Evolutionary conservation across 2,113 vertebrate species (phyloP).

Genomic region (Trogon surrucura): DNA sequence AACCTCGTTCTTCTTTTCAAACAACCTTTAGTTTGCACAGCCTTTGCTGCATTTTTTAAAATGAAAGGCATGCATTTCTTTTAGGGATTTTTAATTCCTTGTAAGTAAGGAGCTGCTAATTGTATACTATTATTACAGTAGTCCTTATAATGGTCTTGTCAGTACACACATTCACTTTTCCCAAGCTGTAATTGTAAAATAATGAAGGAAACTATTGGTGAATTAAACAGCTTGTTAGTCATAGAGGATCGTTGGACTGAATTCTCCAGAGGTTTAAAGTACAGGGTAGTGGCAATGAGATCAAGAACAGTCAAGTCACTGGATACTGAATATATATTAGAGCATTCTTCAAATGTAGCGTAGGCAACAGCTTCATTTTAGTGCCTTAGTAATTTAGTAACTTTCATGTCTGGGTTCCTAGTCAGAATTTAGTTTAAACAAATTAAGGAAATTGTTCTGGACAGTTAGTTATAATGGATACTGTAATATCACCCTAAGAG

Average conservation of each 20-base stretch:
- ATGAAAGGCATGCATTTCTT: not conserved
- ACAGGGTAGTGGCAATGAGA: constrained; percentile 43
- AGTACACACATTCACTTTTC: constrained; percentile 32
- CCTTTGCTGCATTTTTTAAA: not conserved
- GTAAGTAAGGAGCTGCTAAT: not conserved
- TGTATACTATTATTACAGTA: not conserved
- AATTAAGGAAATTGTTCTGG: constrained; percentile 40
- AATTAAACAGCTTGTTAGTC: constrained; percentile 75
- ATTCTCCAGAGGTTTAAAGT: constrained; percentile 55
- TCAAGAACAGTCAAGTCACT: constrained; percentile 52
- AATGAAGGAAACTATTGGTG: constrained; percentile 59
- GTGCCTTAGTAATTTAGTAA: constrained; percentile 34
- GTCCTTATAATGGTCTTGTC: constrained; percentile 36
- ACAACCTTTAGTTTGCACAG: not conserved
- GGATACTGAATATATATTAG: constrained; percentile 60
- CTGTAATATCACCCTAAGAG: not conserved
- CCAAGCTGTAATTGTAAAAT: constrained; percentile 47
- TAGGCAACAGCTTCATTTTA: constrained; percentile 51
- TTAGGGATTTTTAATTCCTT: constrained; percentile 19
- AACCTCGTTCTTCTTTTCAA: not conserved
- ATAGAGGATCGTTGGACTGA: constrained; percentile 36
- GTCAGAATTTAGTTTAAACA: constrained; percentile 29
- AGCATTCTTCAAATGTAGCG: constrained; percentile 10
- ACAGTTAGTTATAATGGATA: not conserved
- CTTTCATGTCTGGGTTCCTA: constrained; percentile 12